These are phyloP conservation scores for Rhinogobio ventralis DNA, from an alignment of 2,797 vertebrate species.

Conservation along the genomic window DNA sequence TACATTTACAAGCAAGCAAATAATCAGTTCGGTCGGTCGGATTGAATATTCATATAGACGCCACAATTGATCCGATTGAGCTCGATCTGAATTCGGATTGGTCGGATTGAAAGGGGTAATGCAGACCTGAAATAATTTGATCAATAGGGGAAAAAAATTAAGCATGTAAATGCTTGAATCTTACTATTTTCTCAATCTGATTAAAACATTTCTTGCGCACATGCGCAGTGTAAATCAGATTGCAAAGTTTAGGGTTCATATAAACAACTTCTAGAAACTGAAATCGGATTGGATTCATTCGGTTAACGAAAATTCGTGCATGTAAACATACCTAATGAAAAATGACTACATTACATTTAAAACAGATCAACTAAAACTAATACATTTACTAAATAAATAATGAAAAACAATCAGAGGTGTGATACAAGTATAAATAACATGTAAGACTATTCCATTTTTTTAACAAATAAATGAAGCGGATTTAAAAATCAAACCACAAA, in stretches of 20 bases:
- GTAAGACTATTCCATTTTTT: not conserved
- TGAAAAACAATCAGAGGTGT: not conserved
- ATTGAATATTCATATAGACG: not conserved
- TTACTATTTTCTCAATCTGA: not conserved
- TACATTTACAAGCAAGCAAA: not conserved
- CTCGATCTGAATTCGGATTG: not conserved
- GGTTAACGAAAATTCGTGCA: not conserved
- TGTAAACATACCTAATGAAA: not conserved
- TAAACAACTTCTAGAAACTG: not conserved
- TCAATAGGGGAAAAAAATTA: not conserved
- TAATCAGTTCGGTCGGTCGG: not conserved
- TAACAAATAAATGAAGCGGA: not conserved
- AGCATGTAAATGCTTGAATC: not conserved
- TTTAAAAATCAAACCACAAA: slow-evolving; percentile 17
- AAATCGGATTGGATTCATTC: not conserved
- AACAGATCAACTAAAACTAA: not conserved
- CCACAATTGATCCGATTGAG: not conserved
- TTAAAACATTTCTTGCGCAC: not conserved
- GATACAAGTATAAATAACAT: not conserved
- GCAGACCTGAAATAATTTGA: not conserved
- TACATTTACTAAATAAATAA: not conserved
- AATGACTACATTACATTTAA: not conserved
- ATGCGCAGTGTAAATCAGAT: not conserved
- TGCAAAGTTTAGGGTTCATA: not conserved
- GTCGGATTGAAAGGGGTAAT: not conserved